Evolutionary conservation across 2,113 vertebrate genomes (phyloP).

Genomic region (Zapus hudsonius): DNA sequence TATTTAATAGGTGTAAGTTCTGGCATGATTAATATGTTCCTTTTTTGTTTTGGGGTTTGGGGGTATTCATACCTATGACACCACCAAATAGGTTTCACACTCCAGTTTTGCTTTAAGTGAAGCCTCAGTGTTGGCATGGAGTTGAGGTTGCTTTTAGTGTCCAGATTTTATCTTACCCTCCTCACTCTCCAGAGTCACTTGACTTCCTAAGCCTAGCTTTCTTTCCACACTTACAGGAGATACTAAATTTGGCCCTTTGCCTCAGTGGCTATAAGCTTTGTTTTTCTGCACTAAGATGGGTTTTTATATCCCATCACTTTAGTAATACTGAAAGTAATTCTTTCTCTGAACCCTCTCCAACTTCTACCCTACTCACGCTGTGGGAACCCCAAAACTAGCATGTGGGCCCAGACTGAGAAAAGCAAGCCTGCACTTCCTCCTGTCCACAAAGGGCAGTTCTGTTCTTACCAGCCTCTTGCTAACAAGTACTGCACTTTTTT

Average conservation of each 20-base stretch:
- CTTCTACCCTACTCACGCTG: not conserved
- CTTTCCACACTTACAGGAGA: too few species aligned
- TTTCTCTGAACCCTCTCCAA: not conserved
- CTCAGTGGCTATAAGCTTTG: too few species aligned
- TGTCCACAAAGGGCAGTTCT: not conserved
- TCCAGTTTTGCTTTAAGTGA: slow-evolving; percentile 81
- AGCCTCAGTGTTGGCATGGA: slow-evolving; percentile 76
- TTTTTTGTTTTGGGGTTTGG: not conserved
- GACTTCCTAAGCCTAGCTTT: too few species aligned
- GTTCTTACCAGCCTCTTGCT: not conserved
- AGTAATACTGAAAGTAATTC: not conserved
- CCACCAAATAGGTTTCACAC: slow-evolving; percentile 77
- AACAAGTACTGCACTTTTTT: not conserved
- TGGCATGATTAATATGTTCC: slow-evolving; percentile 65
- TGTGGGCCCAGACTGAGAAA: not conserved
- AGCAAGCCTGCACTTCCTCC: not conserved
- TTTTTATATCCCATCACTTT: not conserved
- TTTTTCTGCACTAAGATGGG: not conserved
- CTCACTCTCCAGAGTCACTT: not conserved
- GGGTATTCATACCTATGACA: slow-evolving; percentile 59
- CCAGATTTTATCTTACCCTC: slow-evolving; percentile 62
- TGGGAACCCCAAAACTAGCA: rapidly evolving
- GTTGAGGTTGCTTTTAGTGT: slow-evolving; percentile 67
- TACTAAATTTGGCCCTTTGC: too few species aligned
- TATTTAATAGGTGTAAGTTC: slow-evolving; percentile 66